Conservation (phyloP, 2,797 vertebrate genomes). For the Gouania willdenowi region DNA sequence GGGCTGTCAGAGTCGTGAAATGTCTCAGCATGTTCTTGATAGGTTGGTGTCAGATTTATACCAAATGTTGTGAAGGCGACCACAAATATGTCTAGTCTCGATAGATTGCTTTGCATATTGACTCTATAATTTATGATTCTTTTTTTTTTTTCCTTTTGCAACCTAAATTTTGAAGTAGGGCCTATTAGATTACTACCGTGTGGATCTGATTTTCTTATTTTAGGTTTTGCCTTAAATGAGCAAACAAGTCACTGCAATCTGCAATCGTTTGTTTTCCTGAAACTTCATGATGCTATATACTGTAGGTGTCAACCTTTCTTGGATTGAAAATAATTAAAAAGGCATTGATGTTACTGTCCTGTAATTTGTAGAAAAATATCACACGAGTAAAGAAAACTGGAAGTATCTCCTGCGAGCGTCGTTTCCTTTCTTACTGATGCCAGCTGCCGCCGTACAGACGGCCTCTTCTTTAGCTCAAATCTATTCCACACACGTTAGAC, state of each 20-base stretch:
- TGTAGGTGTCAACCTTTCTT: too few relatives aligned
- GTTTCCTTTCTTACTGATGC: constrained; percentile 21
- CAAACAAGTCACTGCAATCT: too few relatives aligned
- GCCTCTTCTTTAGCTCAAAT: constrained; percentile 44
- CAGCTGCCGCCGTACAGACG: constrained; percentile 33
- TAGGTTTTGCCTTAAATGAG: too few relatives aligned
- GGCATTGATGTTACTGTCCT: too few relatives aligned
- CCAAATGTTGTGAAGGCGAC: neutral
- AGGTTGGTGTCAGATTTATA: neutral
- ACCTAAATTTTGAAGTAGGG: too few relatives aligned
- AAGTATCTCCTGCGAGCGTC: constrained; percentile 9
- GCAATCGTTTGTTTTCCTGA: too few relatives aligned
- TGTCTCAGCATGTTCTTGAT: neutral
- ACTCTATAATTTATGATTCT: neutral
- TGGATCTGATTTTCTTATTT: too few relatives aligned
- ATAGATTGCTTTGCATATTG: neutral
- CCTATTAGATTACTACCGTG: too few relatives aligned
- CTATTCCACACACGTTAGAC: constrained; percentile 52
- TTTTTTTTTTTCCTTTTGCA: too few relatives aligned
- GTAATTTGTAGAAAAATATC: constrained; percentile 1
- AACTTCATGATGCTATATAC: too few relatives aligned
- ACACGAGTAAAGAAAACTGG: constrained; percentile 8
- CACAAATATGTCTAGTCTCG: neutral
- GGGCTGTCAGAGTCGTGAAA: too few relatives aligned
- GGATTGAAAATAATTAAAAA: too few relatives aligned